Conservation (phyloP, 30 jellyfish, hydroid and myxozoan genomes). For the Cassiopea andromeda region DNA sequence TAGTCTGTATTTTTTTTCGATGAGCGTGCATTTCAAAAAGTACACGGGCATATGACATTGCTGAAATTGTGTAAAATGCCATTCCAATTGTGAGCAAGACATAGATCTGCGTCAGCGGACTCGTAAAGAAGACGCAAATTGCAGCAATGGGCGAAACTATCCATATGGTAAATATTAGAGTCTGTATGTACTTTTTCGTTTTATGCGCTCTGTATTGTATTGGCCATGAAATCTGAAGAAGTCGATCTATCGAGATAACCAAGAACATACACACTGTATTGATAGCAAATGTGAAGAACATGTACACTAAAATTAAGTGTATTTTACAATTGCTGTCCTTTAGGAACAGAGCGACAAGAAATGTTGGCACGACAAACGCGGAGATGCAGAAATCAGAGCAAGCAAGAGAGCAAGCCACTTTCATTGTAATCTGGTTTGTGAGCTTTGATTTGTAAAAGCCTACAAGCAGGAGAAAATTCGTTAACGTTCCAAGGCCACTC, state of each 20-base stretch:
- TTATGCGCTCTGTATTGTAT: slow-evolving; percentile 34
- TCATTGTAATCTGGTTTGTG: slow-evolving; percentile 54
- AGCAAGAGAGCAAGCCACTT: slow-evolving; percentile 41
- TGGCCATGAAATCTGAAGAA: slow-evolving; percentile 57
- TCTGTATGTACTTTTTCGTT: slow-evolving; percentile 10
- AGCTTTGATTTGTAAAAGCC: slow-evolving; percentile 58
- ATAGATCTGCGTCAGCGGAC: slow-evolving; percentile 23
- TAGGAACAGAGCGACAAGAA: neutral
- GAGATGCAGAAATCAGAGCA: slow-evolving; percentile 55
- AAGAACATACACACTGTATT: slow-evolving; percentile 58
- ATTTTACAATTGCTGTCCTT: slow-evolving; percentile 3
- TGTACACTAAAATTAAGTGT: neutral
- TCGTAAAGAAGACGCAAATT: slow-evolving; percentile 4
- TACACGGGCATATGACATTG: slow-evolving; percentile 30
- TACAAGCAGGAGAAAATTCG: slow-evolving; percentile 25
- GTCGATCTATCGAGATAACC: slow-evolving; percentile 45
- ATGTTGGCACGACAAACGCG: slow-evolving; percentile 19
- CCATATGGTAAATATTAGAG: slow-evolving; percentile 31
- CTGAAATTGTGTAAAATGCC: slow-evolving; percentile 33
- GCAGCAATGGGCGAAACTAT: slow-evolving; percentile 13
- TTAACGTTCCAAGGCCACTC: slow-evolving; percentile 8
- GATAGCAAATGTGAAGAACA: slow-evolving; percentile 34
- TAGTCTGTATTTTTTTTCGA: slow-evolving; percentile 2
- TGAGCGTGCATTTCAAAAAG: slow-evolving; percentile 21
- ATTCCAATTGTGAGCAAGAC: slow-evolving; percentile 26